Evolutionary conservation across 2,113 vertebrate species (phyloP).

Genomic region (Tetrax tetrax): DNA sequence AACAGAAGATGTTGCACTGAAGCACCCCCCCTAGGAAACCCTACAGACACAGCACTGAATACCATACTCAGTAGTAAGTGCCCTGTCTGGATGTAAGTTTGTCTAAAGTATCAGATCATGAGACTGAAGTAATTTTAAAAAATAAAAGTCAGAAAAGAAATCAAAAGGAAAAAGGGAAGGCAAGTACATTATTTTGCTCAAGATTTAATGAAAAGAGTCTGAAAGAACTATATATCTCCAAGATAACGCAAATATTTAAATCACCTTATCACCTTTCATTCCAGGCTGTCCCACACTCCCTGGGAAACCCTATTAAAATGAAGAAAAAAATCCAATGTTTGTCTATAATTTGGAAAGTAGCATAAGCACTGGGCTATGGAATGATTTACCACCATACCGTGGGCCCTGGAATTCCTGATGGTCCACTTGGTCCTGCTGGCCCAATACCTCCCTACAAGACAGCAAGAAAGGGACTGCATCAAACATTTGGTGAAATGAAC

Average conservation of each 20-base stretch:
- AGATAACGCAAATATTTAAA: conserved; percentile 96
- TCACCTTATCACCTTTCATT: conserved; percentile 99
- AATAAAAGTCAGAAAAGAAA: neutral
- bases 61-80: neutral
- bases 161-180: neutral
- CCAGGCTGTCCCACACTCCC: conserved; percentile 90
- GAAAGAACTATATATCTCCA: conserved; percentile 51
- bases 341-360: neutral
- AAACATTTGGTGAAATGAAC: neutral
- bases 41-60: neutral
- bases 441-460: conserved; percentile 83
- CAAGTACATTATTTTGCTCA: neutral
- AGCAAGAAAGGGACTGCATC: conserved; percentile 21
- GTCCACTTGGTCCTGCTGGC: conserved; percentile 81
- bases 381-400: conserved; percentile 74
- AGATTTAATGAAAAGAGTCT: neutral
- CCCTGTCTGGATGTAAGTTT: neutral
- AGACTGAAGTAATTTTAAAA: neutral
- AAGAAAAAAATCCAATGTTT: neutral
- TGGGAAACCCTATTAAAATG: conserved; percentile 83
- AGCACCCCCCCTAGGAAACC: neutral
- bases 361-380: neutral
- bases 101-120: neutral
- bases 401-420: conserved; percentile 87
- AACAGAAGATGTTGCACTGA: neutral